Conservation (phyloP, 2,888 invertebrate species). For the Aphrophora alni region DNA sequence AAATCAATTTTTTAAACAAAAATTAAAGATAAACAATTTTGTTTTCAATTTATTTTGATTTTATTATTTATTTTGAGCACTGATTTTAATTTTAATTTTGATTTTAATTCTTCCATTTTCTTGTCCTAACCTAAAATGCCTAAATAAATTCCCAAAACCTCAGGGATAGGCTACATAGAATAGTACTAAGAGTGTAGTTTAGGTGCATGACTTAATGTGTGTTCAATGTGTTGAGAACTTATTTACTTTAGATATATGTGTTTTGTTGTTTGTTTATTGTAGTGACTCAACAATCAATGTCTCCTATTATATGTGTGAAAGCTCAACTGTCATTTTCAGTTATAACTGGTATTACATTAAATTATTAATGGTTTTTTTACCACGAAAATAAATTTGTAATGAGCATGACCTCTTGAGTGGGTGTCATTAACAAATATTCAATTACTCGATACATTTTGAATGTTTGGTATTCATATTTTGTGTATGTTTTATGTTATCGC, state of each 20-base stretch:
- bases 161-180: not conserved
- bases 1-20: not conserved
- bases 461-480: too few relatives aligned
- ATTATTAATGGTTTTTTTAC: too few relatives aligned
- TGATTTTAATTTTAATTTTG: not conserved
- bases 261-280: not conserved
- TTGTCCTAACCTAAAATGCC: not conserved
- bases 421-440: too few relatives aligned
- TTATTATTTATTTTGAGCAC: constrained; percentile 2
- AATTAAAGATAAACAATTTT: not conserved
- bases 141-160: not conserved
- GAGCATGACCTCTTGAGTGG: too few relatives aligned
- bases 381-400: too few relatives aligned
- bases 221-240: not conserved
- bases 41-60: constrained; percentile 20
- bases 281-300: not conserved
- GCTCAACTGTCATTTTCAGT: too few relatives aligned
- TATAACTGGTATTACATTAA: too few relatives aligned
- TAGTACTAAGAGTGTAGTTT: not conserved
- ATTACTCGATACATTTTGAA: too few relatives aligned
- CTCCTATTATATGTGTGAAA: too few relatives aligned
- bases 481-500: too few relatives aligned
- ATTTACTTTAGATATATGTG: not conserved
- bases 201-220: not conserved
- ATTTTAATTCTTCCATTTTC: not conserved